These are phyloP conservation scores for Seladonia tumulorum DNA, from an alignment of 2,888 invertebrate genomes.

Conservation along the genomic window DNA sequence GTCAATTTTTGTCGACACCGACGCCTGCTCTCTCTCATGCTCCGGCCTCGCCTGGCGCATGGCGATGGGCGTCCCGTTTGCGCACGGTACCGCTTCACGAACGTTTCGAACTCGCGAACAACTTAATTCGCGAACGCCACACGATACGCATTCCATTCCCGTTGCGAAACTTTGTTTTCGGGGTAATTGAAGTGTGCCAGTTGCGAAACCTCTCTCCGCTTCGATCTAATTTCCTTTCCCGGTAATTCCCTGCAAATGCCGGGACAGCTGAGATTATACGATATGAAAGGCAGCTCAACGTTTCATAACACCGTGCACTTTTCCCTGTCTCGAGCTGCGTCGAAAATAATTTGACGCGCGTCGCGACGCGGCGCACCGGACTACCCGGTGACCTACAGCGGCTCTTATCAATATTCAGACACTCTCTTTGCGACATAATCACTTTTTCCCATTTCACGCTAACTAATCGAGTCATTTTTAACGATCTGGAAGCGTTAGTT, in stretches of 20 bases:
- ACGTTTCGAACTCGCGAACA: constrained; percentile 56
- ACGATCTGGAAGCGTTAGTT: too few species aligned
- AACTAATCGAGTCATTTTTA: too few species aligned
- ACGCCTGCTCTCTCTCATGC: constrained; percentile 8
- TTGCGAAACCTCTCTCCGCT: constrained; percentile 4
- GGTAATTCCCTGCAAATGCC: background rate
- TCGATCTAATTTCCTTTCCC: constrained; percentile 3
- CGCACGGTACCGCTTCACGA: constrained; percentile 20
- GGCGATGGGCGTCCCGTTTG: background rate
- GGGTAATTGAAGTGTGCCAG: background rate
- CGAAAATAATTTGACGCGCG: background rate
- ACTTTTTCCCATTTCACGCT: too few species aligned
- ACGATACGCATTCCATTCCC: constrained; percentile 35
- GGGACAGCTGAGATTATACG: constrained; percentile 1
- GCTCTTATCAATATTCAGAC: background rate
- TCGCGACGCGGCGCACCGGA: background rate
- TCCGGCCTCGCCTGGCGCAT: background rate
- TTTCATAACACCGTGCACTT: background rate
- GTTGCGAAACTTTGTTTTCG: constrained; percentile 28
- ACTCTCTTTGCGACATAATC: background rate
- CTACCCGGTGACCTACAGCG: background rate
- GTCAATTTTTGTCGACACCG: constrained; percentile 55
- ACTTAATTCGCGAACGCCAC: constrained; percentile 57
- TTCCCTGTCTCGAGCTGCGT: background rate
- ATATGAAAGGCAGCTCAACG: background rate